Conservation (phyloP, 2,113 vertebrate species). For the Calyptommatus sinebrachiatus region DNA sequence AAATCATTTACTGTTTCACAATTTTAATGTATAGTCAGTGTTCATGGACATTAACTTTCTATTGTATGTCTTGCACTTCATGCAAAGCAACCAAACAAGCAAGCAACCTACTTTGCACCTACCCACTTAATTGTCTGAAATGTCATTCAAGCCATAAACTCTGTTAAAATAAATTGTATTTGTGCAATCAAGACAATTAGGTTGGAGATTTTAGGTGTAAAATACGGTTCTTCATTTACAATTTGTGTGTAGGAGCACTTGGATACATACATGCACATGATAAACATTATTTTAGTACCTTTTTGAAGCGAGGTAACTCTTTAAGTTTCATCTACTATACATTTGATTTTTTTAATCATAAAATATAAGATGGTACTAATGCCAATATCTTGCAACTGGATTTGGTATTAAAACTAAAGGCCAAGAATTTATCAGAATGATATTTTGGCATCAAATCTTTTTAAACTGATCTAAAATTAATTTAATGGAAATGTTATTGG, state of each 20-base stretch:
- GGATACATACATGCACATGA: background rate
- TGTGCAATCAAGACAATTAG: conserved; percentile 61
- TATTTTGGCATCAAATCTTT: conserved; percentile 54
- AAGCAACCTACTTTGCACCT: conserved; percentile 29
- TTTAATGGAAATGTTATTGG: conserved; percentile 55
- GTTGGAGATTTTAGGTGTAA: conserved; percentile 52
- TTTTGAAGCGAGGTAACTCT: conserved; percentile 55
- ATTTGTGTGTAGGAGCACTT: conserved; percentile 39
- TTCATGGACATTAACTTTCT: conserved; percentile 53
- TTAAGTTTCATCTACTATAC: conserved; percentile 42
- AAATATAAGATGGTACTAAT: conserved; percentile 43
- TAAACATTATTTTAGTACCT: conserved; percentile 42
- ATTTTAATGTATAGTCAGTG: conserved; percentile 37
- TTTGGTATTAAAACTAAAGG: conserved; percentile 44
- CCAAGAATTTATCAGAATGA: conserved; percentile 40
- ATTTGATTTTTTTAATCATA: conserved; percentile 30
- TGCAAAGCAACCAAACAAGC: conserved; percentile 56
- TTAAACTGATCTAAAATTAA: conserved; percentile 56
- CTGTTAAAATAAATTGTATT: conserved; percentile 60
- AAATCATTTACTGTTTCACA: conserved; percentile 38
- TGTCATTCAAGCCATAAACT: conserved; percentile 70
- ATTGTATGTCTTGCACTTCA: conserved; percentile 52
- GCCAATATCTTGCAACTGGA: conserved; percentile 48
- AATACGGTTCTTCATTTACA: conserved; percentile 48
- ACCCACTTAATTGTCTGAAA: conserved; percentile 60